Base-by-base conservation (phyloP, 92 coral and sea anemone species). In the Siderastrea siderea region DNA sequence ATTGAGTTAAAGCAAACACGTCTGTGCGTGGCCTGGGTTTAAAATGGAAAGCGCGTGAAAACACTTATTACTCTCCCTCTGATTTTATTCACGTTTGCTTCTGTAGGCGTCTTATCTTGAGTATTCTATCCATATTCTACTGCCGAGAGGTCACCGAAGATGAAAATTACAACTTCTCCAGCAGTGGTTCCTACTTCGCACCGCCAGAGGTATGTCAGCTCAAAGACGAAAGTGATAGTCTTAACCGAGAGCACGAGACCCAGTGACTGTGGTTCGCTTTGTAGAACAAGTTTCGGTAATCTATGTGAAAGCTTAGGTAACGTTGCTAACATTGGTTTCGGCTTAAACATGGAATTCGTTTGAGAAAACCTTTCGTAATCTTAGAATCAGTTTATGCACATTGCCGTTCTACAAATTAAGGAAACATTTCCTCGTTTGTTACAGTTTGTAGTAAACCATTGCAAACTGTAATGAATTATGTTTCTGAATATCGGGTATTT, bases 111-210 rank as follows among this genome's bases (percentile, higher is more conserved):
- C 92, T 97, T 62, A 97, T 97, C 57, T 74, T 97, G 88, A 97
- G 97, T 85, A 86, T 97, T 65, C 88, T 97, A 68, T 95, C 99
- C 75, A 97, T 92, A 69, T 97, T 97, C 91, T 97, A 97, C 93
- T 93, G 93, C 73, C 89, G 82, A 12, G 97, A 93, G 26, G 86
- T 94, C 48, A 91, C 94, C 74, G 89, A 69, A 59, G 92, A 92
- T 71, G 96, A 97, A 14, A 51, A 77, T 47, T 97, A 97, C 82
- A 89, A 81, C 94, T 97, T 93, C 79, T 97, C 98, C 60, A 76
- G 90, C 74, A 95, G 99, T 70, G 98, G 96, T 10, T 83, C 86
- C 1, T 95, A 97, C 92, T 93, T 72, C 81, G 95, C 98, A 9
- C 99, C 99, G 8, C 94, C 94, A 1, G 99, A 97, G 97, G 99